Evolutionary conservation across 2,113 vertebrate species (phyloP), one percentile per base, ranked within the genome.

Genomic region (Bufo gargarizans): DNA sequence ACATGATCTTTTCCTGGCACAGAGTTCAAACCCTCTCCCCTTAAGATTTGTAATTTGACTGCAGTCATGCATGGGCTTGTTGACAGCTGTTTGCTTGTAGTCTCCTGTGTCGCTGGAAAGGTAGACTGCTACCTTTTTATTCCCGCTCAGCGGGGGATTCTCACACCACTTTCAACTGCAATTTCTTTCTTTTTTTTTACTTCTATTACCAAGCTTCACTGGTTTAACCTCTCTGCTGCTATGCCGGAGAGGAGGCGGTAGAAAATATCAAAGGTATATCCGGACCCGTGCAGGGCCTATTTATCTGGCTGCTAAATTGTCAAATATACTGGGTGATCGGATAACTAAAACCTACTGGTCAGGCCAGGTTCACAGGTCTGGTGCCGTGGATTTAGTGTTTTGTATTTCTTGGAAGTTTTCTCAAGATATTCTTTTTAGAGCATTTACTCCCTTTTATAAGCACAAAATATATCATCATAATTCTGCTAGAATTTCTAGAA

Each of bases 11-110:
- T 92, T 91, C 85, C 89, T 93, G 91, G 92, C 91, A 90, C 90
- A 71, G 86, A 92, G 91, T 92, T 94, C 81, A 92, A 93, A 94
- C 84, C 85, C 76, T 91, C 55, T 92, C 92, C 82, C 90, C 91
- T 92, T 92, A 84, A 85, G 90, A 80, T 91, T 91, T 92, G 92
- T 91, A 92, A 92, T 93, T 92, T 92, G 89, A 89, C 76, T 93
- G 91, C 89, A 92, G 91, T 92, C 92, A 88, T 82, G 90, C 91
- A 90, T 89, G 50, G 91, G 82, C 93, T 94, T 93, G 92, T 90
- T 93, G 92, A 92, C 91, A 93, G 69, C 89, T 91, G 92, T 93
- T 94, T 92, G 92, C 90, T 92, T 86, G 56, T 91, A 90, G 79
- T 90, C 89, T 92, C n/a, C 78, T 86, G 87, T 88, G 88, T 88